Evolutionary conservation across 1,140 invertebrate genomes (phyloP).

Genomic region (Trigoniulus corallinus): DNA sequence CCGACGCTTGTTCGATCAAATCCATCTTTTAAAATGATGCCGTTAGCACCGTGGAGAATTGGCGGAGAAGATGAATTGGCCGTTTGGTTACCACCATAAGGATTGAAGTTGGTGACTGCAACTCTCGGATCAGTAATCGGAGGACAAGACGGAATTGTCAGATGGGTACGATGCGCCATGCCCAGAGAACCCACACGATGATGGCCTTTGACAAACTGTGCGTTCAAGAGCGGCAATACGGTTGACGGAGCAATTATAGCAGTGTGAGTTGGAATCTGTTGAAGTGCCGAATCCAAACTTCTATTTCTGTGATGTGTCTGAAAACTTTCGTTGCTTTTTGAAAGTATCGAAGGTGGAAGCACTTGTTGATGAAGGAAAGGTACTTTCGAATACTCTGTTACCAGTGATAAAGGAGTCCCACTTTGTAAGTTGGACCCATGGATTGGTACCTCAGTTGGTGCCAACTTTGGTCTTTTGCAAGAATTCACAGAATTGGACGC

Average conservation of each 20-base stretch:
- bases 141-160: background rate
- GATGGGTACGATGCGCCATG: background rate
- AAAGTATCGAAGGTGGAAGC: no score
- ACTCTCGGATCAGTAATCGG: background rate
- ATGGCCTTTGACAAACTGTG: background rate
- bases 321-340: no score
- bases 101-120: background rate
- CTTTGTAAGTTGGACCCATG: no score
- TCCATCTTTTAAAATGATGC: conserved; percentile 11
- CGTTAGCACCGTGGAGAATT: conserved; percentile 5
- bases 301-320: conserved; percentile 62
- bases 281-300: conserved; percentile 59
- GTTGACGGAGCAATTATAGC: background rate
- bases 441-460: no score
- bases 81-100: background rate
- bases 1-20: conserved; percentile 56
- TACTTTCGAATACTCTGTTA: no score
- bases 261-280: conserved; percentile 2
- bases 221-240: background rate
- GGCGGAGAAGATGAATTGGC: background rate
- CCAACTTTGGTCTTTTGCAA: no score
- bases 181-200: background rate
- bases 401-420: no score
- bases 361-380: no score
- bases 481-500: no score